These are phyloP conservation scores for Elanoides forficatus DNA, from an alignment of 2,113 vertebrate genomes.

Conservation along the genomic window DNA sequence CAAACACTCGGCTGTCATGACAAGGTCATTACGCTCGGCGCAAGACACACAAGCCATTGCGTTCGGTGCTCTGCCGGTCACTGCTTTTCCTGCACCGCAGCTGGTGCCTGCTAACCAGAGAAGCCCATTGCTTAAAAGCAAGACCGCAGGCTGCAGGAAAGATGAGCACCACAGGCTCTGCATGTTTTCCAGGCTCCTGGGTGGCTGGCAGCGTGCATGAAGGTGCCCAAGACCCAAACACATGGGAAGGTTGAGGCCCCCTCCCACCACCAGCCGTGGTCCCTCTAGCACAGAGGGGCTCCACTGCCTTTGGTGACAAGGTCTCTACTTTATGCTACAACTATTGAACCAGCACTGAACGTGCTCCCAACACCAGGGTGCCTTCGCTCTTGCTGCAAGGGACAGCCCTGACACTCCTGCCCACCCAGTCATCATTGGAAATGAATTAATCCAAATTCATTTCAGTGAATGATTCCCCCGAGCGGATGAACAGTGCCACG, in stretches of 20 bases:
- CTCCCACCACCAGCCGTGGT: neutral
- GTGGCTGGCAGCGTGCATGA: neutral
- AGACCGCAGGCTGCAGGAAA: neutral
- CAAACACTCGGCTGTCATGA: neutral
- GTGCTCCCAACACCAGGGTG: neutral
- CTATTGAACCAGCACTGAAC: fast-evolving
- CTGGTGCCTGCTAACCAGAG: neutral
- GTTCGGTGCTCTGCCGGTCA: neutral
- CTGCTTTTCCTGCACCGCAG: neutral
- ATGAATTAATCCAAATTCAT: neutral
- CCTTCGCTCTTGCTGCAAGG: neutral
- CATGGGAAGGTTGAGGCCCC: neutral
- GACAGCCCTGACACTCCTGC: neutral
- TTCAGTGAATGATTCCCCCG: neutral
- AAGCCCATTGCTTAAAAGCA: neutral
- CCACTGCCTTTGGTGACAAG: neutral
- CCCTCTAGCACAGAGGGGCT: neutral
- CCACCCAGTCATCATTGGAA: neutral
- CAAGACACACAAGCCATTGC: fast-evolving
- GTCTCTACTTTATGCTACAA: neutral
- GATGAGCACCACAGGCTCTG: neutral
- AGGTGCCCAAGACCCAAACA: neutral
- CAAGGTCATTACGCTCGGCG: neutral
- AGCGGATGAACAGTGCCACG: neutral
- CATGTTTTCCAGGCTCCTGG: neutral